These are phyloP conservation scores for Phoenicopterus ruber DNA, from an alignment of 2,113 vertebrate species.

Conservation along the genomic window DNA sequence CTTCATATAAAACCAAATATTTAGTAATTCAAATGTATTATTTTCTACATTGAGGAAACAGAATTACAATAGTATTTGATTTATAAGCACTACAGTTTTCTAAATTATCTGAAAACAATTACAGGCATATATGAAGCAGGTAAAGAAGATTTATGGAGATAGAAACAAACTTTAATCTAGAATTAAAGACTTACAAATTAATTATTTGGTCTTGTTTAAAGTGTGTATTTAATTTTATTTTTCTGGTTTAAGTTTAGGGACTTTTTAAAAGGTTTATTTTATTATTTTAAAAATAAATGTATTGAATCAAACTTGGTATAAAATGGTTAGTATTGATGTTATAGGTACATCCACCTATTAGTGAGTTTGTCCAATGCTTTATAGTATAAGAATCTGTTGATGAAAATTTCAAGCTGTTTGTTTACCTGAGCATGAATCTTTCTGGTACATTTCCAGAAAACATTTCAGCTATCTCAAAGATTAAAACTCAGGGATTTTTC, in stretches of 20 bases:
- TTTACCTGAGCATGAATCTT: not conserved
- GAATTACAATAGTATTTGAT: not conserved
- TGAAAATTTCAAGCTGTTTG: not conserved
- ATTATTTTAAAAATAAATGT: not conserved
- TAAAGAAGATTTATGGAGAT: not conserved
- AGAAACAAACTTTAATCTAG: not conserved
- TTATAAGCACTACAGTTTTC: not conserved
- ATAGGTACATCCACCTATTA: not conserved
- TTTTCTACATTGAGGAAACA: not conserved
- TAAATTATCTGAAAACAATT: not conserved
- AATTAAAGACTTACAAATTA: not conserved
- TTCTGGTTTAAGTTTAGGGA: not conserved
- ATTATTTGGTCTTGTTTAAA: not conserved
- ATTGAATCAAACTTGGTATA: not conserved
- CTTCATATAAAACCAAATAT: not conserved
- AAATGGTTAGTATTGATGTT: not conserved
- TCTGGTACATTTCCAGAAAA: not conserved
- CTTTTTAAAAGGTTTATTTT: not conserved
- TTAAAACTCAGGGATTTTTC: not conserved
- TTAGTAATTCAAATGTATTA: not conserved
- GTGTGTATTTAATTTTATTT: not conserved
- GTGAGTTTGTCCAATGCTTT: not conserved
- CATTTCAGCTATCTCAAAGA: not conserved
- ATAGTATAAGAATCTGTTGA: not conserved
- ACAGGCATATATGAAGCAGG: not conserved